A percentile compares a stretch with the other conserved stretches of the same genome.
Evolutionary conservation across 2,797 vertebrate genomes (phyloP).

Genomic region (Nothura maculosa): DNA sequence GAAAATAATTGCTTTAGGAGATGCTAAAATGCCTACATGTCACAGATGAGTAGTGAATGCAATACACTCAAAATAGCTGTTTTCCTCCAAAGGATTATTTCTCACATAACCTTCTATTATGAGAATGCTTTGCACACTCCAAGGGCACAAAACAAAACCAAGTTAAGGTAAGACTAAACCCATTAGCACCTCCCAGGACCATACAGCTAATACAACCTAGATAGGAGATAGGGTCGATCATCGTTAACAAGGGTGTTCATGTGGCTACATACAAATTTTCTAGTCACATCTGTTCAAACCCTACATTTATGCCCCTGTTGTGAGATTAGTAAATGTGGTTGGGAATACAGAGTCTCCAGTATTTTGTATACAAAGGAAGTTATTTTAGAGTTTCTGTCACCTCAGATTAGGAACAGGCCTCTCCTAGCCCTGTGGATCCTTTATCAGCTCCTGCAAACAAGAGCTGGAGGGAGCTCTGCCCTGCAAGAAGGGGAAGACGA

Average conservation of each 20-base stretch:
- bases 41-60: not conserved
- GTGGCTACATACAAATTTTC: not conserved
- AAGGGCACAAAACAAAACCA: not conserved
- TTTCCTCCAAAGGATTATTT: not conserved
- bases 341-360: not conserved
- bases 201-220: too few species aligned
- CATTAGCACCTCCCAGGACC: too few species aligned
- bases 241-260: not conserved
- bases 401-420: not conserved
- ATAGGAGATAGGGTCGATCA: not conserved
- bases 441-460: not conserved
- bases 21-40: not conserved
- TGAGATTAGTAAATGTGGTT: not conserved
- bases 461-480: not conserved
- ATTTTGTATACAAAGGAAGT: not conserved
- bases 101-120: not conserved
- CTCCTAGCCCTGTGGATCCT: not conserved
- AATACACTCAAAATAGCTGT: not conserved
- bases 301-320: not conserved
- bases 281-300: not conserved
- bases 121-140: not conserved
- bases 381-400: not conserved
- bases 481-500: not conserved
- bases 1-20: not conserved
- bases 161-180: not conserved